Evolutionary conservation across 2,113 vertebrate species (phyloP).

Genomic region (Sisor rabdophorus): DNA sequence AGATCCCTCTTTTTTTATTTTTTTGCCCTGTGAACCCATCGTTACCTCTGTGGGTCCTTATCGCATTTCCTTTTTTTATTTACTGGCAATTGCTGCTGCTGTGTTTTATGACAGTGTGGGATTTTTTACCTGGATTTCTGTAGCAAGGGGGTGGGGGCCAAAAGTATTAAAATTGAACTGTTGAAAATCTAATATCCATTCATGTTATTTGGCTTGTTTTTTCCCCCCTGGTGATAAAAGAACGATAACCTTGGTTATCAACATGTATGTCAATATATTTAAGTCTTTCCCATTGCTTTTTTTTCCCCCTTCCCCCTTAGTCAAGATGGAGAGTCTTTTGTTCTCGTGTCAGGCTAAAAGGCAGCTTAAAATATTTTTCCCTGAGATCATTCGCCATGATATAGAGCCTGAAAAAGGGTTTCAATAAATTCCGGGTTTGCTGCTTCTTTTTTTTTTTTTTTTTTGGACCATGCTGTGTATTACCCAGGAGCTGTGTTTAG

Average conservation of each 20-base stretch:
- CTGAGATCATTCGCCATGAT: background rate
- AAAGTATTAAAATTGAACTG: conserved; percentile 89
- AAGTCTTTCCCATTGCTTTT: conserved; percentile 5
- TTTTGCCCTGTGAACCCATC: conserved; percentile 3
- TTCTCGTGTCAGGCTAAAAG: background rate
- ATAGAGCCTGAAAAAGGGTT: background rate
- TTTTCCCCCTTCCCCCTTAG: background rate
- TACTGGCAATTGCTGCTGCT: conserved; percentile 95
- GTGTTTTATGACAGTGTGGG: conserved; percentile 95
- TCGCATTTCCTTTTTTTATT: conserved; percentile 50
- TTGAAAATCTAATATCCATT: conserved; percentile 73
- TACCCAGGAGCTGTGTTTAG: conserved; percentile 3
- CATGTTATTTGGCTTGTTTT: conserved; percentile 58
- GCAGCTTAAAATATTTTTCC: background rate
- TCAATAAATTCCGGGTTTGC: background rate
- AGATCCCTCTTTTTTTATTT: conserved; percentile 56
- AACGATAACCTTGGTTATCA: conserved; percentile 1
- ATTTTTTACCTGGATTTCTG: conserved; percentile 91
- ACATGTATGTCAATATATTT: conserved; percentile 14
- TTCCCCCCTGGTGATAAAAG: background rate
- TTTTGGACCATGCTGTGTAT: background rate
- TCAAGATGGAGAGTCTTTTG: background rate
- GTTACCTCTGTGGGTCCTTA: conserved; percentile 28
- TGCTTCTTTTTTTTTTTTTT: no score
- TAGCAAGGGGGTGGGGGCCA: conserved; percentile 78